These are phyloP conservation scores for Tetragonula carbonaria DNA, from an alignment of 2,888 invertebrate genomes.

Conservation along the genomic window DNA sequence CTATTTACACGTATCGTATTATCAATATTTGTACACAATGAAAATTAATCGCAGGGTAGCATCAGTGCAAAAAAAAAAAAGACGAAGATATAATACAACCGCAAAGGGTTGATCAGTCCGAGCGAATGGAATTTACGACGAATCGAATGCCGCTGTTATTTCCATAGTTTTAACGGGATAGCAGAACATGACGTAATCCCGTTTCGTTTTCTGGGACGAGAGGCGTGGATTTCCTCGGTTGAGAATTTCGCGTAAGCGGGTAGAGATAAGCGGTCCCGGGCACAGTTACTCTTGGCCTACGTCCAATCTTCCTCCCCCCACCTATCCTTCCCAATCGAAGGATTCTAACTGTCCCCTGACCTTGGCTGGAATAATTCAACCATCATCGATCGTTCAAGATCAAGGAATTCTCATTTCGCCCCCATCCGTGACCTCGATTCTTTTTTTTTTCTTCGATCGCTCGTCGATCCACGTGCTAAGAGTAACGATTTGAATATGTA, in stretches of 20 bases:
- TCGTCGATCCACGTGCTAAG: slow-evolving; percentile 4
- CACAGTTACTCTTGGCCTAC: slow-evolving; percentile 62
- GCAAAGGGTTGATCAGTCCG: too few relatives aligned
- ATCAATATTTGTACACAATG: too few relatives aligned
- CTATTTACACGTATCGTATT: too few relatives aligned
- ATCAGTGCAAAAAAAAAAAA: too few relatives aligned
- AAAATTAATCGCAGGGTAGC: too few relatives aligned
- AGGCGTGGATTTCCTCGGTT: slow-evolving; percentile 55
- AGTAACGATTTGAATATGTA: slow-evolving; percentile 28
- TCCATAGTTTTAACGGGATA: slow-evolving; percentile 51
- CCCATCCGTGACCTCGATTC: slow-evolving; percentile 38
- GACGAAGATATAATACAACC: too few relatives aligned
- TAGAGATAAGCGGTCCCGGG: slow-evolving; percentile 48
- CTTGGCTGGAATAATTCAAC: slow-evolving; percentile 46
- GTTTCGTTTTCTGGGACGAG: slow-evolving; percentile 47
- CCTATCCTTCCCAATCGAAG: slow-evolving; percentile 20
- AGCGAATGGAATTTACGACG: background rate
- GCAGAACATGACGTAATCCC: slow-evolving; percentile 49
- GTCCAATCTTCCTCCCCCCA: slow-evolving; percentile 48
- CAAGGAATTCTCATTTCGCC: slow-evolving; percentile 34
- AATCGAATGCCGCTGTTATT: too few relatives aligned
- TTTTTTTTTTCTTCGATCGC: background rate
- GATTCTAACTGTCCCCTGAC: slow-evolving; percentile 66
- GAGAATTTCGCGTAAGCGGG: slow-evolving; percentile 55
- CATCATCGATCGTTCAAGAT: slow-evolving; percentile 37